Base-by-base conservation (phyloP, 2,797 vertebrate species). In the Cynopterus sphinx region DNA sequence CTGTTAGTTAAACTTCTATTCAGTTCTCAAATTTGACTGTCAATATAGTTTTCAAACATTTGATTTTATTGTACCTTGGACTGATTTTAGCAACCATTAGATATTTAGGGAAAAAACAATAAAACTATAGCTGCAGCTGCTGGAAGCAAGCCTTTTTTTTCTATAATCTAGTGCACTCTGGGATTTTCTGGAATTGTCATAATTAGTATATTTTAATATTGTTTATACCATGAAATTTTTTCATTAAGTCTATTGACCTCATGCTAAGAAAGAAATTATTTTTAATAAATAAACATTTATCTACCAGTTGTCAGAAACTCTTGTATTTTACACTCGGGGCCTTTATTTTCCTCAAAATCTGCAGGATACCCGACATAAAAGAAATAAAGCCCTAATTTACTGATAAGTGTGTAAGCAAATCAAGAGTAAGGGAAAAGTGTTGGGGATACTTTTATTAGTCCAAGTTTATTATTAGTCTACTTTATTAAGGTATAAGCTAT, bases 241-340 rank as follows among this genome's bases (percentile, higher is more conserved):
- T 98, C 96, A 98, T 98, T 98, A 97, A 98, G 96, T 91, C 94
- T 97, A 96, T 94, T 97, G 39, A 96, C 73, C 46, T 95, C 96
- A 98, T 98, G 96, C 97, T 97, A 98, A 96, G 97, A 95, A 97
- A 97, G 89, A 98, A 98, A 98, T 98, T 55, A 97, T 97, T 98
- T 98, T 98, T 98, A 98, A 98, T 98, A 98, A 98, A 98, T 98
- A 98, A 97, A 59, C 94, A 95, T 97, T 97, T 87, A 96, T 98
- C 96, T 98, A 96, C 94, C 3, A 26, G 39, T 96, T 96, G 91
- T 87, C 97, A 96, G 79, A 96, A 98, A 97, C 10, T 95, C 92
- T 91, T 92, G 0, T 93, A 97, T 98, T 97, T 97, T 97, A 90
- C 96, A 95, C 87, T 16, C 95, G 96, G 57, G 96, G 75, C 81